These are phyloP conservation scores for Seriola quinqueradiata DNA, from an alignment of 2,113 vertebrate species.

Conservation along the genomic window DNA sequence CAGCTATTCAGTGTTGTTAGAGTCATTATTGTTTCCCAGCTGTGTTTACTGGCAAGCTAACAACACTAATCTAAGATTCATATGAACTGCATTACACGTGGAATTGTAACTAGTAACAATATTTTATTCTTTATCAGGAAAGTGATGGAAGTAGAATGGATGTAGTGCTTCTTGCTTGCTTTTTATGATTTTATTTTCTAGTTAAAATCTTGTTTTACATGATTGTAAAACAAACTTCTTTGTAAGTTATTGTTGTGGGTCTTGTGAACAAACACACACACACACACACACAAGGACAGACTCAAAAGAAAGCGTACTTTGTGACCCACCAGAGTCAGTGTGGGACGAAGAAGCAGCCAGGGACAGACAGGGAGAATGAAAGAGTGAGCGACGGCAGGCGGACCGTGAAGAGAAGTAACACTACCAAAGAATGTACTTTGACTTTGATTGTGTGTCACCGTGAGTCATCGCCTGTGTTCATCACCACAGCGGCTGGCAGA, in stretches of 20 bases:
- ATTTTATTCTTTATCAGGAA: background rate
- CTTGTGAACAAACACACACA: background rate
- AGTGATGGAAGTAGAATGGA: background rate
- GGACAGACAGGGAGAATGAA: slow-evolving; percentile 15
- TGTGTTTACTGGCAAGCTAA: background rate
- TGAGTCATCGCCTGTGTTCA: slow-evolving; percentile 46
- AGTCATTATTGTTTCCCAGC: slow-evolving; percentile 11
- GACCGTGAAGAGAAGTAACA: slow-evolving; percentile 38
- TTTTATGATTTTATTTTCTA: background rate
- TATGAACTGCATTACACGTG: background rate
- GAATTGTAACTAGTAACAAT: background rate
- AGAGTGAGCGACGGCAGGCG: slow-evolving; percentile 32
- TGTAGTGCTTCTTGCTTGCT: background rate
- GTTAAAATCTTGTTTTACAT: background rate
- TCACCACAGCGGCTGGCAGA: slow-evolving; percentile 46
- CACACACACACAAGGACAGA: slow-evolving; percentile 3
- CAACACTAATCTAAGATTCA: slow-evolving; percentile 3
- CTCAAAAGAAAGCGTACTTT: slow-evolving; percentile 27
- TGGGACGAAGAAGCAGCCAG: slow-evolving; percentile 4
- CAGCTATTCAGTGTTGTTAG: background rate
- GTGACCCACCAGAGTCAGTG: background rate
- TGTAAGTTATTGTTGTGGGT: slow-evolving; percentile 6
- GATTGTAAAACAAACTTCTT: slow-evolving; percentile 13
- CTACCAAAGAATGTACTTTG: slow-evolving; percentile 52
- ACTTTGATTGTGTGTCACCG: slow-evolving; percentile 60